These are phyloP conservation scores for Drosophila sproati DNA, from an alignment of 1,140 invertebrate species.

Conservation along the genomic window DNA sequence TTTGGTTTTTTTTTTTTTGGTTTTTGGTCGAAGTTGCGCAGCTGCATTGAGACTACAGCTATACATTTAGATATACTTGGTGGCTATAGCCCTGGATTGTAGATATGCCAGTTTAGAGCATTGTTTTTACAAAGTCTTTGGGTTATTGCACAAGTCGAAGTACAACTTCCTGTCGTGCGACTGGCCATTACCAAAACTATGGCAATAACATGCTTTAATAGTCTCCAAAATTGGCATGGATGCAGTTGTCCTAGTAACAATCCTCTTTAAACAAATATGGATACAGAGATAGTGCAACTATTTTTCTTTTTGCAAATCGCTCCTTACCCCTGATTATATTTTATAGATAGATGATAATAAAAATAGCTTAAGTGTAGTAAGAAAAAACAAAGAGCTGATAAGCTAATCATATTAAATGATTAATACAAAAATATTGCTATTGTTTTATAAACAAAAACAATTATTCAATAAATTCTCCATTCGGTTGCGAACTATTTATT, in stretches of 20 bases:
- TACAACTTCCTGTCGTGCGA: constrained; percentile 65
- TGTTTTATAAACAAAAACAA: no score
- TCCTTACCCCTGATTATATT: not conserved
- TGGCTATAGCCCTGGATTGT: constrained; percentile 48
- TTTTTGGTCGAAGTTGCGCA: constrained; percentile 59
- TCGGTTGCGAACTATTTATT: not conserved
- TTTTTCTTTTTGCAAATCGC: not conserved
- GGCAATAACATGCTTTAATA: not conserved
- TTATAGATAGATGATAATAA: no score
- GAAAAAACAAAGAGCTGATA: no score
- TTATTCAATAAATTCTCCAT: no score
- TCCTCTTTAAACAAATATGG: no score
- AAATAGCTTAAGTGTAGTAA: no score
- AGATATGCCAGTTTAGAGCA: constrained; percentile 47
- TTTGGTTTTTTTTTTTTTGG: constrained; percentile 42
- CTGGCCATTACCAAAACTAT: not conserved
- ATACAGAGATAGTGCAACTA: no score
- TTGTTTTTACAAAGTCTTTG: constrained; percentile 30
- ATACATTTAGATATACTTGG: constrained; percentile 19
- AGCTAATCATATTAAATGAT: no score
- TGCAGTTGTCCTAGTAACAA: not conserved
- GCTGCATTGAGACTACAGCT: constrained; percentile 58
- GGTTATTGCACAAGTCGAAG: constrained; percentile 65
- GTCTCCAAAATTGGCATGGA: not conserved
- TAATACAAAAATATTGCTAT: no score